Conservation (phyloP, 2,797 vertebrate genomes). For the Anisognathus igniventris region DNA sequence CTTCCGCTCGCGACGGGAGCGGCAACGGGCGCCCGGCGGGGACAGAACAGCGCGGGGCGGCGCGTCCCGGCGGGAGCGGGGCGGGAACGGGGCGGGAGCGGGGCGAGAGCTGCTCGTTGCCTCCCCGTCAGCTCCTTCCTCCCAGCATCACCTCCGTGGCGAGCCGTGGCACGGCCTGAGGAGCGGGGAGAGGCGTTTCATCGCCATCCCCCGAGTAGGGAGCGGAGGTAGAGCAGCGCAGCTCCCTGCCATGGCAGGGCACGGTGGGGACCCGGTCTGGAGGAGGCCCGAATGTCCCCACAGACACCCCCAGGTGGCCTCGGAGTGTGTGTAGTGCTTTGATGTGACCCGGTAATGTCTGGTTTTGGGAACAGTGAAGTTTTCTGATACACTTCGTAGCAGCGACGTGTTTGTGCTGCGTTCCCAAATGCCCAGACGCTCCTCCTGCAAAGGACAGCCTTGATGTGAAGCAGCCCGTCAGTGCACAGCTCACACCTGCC, state of each 20-base stretch:
- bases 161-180: background rate
- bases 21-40: background rate
- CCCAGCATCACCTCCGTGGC: background rate
- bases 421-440: background rate
- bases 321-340: background rate
- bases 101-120: background rate
- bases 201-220: background rate
- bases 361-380: background rate
- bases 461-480: background rate
- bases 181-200: background rate
- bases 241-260: fast-evolving
- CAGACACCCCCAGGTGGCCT: no score
- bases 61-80: background rate
- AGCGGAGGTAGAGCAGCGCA: background rate
- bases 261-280: fast-evolving
- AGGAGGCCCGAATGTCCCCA: background rate
- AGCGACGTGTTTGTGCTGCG: background rate
- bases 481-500: background rate
- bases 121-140: fast-evolving
- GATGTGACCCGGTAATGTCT: background rate
- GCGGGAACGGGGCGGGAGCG: background rate
- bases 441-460: background rate
- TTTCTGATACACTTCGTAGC: background rate
- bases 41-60: background rate
- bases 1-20: background rate